Base-by-base conservation (phyloP, 2,888 invertebrate species). In the Orchestes rusci region DNA sequence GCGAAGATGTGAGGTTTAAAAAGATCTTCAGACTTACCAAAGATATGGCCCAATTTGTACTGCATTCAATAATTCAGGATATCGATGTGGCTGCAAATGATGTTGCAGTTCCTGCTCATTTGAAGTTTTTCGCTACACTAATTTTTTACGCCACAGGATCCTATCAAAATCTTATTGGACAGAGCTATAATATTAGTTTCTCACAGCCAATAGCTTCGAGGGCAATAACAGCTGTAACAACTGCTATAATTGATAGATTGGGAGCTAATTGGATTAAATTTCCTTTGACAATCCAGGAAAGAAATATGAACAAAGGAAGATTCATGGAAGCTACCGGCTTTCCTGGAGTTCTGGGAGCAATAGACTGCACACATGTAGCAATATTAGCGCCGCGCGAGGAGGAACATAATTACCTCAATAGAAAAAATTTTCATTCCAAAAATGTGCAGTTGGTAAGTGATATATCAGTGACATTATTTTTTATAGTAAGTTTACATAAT, bases 351-450 rank as follows among this genome's bases (percentile, higher is more conserved):
- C 39, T 53, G 8, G 53, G 50, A n/a, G 41, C 45, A 5, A 39
- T 52, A 7, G 53, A 53, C 28, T 53, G 45, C 50, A 3, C 50
- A 3, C 48, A 52, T 50, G 38, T 53, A 10, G 23, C 23, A 7
- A 52, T 52, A 32, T 13, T 53, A 17, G 33, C 44, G 20, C 52
- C 52, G 16, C 16, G 10, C 16, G 40, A 37, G 34, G 48, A 55
- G 37, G 53, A 53, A 39, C 52, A 55, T 32, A 53, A 54, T 50
- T 53, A 55, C 39, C 28, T 54, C 1, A 53, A 54, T 16, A 37
- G 52, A 20, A 53, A 51, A 46, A 41, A 43, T 13, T 52, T 43
- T 43, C 50, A 53, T 23, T 52, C 53, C 16, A 52, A 52, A 45
- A 53, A 52, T 45, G 46, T 53, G 13, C 52, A 54, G 45, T 23